Evolutionary conservation across 1,140 invertebrate genomes (phyloP).

Genomic region (Neodiprion virginianus): DNA sequence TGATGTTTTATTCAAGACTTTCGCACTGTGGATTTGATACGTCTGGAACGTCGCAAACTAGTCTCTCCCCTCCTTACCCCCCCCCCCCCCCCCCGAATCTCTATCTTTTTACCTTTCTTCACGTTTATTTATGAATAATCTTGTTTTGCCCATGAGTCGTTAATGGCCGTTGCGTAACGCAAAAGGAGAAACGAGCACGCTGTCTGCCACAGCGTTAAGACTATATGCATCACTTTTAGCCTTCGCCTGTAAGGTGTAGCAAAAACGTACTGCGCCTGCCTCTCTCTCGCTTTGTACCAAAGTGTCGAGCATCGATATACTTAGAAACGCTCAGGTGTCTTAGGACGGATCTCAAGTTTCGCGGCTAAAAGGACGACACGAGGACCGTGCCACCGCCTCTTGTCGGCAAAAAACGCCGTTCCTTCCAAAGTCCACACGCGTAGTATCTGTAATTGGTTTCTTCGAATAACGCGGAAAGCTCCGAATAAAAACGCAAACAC

Average conservation of each 20-base stretch:
- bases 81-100: not conserved
- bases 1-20: not conserved
- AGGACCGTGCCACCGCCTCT: no score
- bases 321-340: not conserved
- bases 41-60: not conserved
- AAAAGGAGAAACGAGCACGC: not conserved
- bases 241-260: not conserved
- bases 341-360: not conserved
- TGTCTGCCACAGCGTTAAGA: not conserved
- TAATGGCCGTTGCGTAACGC: not conserved
- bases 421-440: no score
- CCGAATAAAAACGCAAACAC: no score
- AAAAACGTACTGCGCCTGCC: not conserved
- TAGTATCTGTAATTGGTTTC: no score
- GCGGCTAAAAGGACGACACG: not conserved
- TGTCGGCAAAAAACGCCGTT: no score
- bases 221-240: not conserved
- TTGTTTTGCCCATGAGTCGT: not conserved
- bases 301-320: not conserved
- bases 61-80: not conserved
- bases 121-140: slow-evolving; percentile 3
- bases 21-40: not conserved
- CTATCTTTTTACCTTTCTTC: no score
- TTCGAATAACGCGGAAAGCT: no score
- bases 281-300: not conserved